Evolutionary conservation across 2,113 vertebrate species (phyloP), one percentile per base, ranked within the genome.

Genomic region (Microcebus tavaratra): DNA sequence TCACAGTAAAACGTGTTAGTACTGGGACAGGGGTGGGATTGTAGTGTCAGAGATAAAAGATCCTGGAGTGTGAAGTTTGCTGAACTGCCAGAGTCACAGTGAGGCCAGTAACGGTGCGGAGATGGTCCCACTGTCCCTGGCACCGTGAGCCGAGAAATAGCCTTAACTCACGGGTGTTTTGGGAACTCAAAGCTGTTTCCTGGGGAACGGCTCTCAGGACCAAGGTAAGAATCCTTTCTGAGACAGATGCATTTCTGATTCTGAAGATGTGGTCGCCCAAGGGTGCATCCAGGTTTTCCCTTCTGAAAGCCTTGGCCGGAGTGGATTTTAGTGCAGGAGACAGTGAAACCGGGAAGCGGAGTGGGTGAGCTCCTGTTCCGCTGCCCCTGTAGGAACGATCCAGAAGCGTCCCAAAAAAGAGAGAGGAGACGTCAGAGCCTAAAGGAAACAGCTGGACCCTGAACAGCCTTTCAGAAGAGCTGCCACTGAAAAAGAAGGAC

Each of bases 401-500:
- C 90, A 0, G 84, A 0, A 8, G 97, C 2, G 6, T 88, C 89
- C 29, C 57, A 4, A 98, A 98, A 23, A 98, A 98, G 14, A 82
- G 84, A 42, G 97, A 98, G 85, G 92, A 39, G 82, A n/a, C n/a
- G 0, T n/a, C 17, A 0, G 98, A 98, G 90, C 76, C 93, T 10
- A 79, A 87, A 0, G 20, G 75, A 18, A 97, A 97, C 53, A 72
- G 80, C 88, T 68, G 92, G 0, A 0, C 17, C 0, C 92, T 97
- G 25, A 79, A 95, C 21, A 12, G 98, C 0, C 93, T 76, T 36
- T 76, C 97, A 0, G 96, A 96, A 75, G 99, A 99, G 15, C 39
- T 90, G 7, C 84, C 97, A 20, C 88, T 85, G 15, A 99, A 98
- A 97, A 98, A 55, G 96, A 98, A 94, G 88, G 98, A 98, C 5